Percentiles rank a stretch among this genome's conserved stretches.
These are phyloP conservation scores for Cheilosia scutellata DNA, from an alignment of 2,888 invertebrate genomes.

Conservation along the genomic window DNA sequence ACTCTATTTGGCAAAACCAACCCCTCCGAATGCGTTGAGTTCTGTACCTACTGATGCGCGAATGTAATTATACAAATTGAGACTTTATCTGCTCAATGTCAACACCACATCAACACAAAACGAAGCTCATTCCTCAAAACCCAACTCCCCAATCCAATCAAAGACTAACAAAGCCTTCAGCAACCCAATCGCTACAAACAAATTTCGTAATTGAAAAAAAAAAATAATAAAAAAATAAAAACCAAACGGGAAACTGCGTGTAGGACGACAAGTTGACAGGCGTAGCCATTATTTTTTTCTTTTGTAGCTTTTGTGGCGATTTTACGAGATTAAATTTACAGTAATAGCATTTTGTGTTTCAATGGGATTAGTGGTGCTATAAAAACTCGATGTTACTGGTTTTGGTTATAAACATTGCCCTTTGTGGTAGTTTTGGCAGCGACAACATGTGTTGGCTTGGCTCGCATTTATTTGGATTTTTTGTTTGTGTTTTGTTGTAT, in stretches of 20 bases:
- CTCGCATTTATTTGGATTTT: too few relatives aligned
- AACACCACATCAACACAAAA: too few relatives aligned
- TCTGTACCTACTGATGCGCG: too few relatives aligned
- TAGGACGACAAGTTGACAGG: not conserved
- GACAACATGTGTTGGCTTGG: conserved; percentile 44
- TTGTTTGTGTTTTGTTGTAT: conserved; percentile 1
- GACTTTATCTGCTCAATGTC: too few relatives aligned
- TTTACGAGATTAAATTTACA: conserved; percentile 64
- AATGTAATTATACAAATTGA: too few relatives aligned
- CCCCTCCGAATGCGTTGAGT: too few relatives aligned
- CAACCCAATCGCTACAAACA: not conserved
- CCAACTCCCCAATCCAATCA: too few relatives aligned
- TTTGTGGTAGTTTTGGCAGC: conserved; percentile 22
- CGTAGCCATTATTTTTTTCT: conserved; percentile 44
- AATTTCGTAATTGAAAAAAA: conserved; percentile 34
- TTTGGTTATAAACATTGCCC: conserved; percentile 40
- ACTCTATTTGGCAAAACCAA: too few relatives aligned
- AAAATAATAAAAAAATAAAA: not conserved
- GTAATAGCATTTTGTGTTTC: conserved; percentile 64
- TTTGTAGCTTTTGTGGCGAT: conserved; percentile 55
- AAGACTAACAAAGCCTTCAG: too few relatives aligned
- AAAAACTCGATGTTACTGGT: conserved; percentile 42
- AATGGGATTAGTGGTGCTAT: conserved; percentile 60
- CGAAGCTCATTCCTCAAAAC: too few relatives aligned
- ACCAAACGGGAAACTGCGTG: too few relatives aligned